Conservation (phyloP, 2,797 vertebrate genomes). For the Macrochelys suwanniensis region DNA sequence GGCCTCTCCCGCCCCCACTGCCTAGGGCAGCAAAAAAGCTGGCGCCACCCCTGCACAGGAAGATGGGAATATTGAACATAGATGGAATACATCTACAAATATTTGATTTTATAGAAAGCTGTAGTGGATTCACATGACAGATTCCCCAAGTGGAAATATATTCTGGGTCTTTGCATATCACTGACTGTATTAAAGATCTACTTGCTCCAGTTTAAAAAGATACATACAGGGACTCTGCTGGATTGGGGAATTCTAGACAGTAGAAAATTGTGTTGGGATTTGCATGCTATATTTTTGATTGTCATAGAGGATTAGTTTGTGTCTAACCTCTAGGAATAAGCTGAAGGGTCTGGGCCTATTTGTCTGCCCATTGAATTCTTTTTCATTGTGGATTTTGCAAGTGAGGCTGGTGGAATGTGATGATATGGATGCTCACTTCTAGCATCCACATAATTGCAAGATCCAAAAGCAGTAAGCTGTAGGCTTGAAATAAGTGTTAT, state of each 20-base stretch:
- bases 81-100: not conserved
- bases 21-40: no score
- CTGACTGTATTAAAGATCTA: not conserved
- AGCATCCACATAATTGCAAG: not conserved
- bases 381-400: not conserved
- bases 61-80: not conserved
- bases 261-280: not conserved
- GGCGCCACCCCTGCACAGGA: not conserved
- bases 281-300: not conserved
- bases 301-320: not conserved
- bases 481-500: not conserved
- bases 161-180: not conserved
- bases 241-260: not conserved
- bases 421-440: not conserved
- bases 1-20: no score
- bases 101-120: not conserved
- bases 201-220: not conserved
- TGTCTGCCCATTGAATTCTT: not conserved
- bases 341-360: not conserved
- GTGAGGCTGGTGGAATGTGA: not conserved
- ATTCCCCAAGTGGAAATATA: not conserved
- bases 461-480: not conserved
- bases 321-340: not conserved
- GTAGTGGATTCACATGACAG: not conserved
- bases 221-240: not conserved